Evolutionary conservation across 1,140 invertebrate genomes (phyloP).

Genomic region (Trachymyrmex septentrionalis): DNA sequence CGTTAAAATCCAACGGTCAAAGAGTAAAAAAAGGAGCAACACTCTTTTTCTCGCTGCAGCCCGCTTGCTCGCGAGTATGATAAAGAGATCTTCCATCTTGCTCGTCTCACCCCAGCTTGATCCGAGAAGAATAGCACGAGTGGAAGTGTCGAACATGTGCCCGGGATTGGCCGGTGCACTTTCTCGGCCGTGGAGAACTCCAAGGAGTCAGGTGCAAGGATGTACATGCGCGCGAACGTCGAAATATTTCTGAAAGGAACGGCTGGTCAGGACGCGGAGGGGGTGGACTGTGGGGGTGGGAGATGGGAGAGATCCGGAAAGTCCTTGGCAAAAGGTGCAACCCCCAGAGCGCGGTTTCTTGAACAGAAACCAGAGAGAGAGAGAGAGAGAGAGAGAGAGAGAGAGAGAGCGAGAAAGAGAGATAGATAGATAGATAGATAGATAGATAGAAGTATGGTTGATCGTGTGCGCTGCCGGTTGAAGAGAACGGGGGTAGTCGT

Average conservation of each 20-base stretch:
- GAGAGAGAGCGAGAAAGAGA: constrained; percentile 39
- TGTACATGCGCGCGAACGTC: constrained; percentile 68
- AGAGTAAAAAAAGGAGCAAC: constrained; percentile 27
- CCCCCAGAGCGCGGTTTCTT: constrained; percentile 38
- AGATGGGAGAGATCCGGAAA: constrained; percentile 55
- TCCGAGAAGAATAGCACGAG: constrained; percentile 66
- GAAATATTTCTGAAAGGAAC: constrained; percentile 76
- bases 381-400: constrained; percentile 36
- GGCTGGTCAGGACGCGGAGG: constrained; percentile 62
- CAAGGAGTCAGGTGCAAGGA: constrained; percentile 65
- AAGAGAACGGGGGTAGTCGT: constrained; percentile 70
- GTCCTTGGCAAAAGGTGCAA: constrained; percentile 65
- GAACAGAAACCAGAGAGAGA: constrained; percentile 12
- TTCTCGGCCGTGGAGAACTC: constrained; percentile 46
- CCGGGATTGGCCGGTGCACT: constrained; percentile 67
- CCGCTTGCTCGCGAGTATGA: constrained; percentile 66
- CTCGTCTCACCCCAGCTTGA: constrained; percentile 21
- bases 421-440: constrained; percentile 52
- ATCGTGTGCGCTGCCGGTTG: constrained; percentile 60
- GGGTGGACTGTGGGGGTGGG: background rate
- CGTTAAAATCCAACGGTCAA: constrained; percentile 44
- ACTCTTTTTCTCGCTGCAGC: constrained; percentile 41
- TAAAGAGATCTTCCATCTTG: constrained; percentile 66
- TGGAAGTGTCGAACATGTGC: constrained; percentile 73
- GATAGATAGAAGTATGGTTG: constrained; percentile 50